Percentiles rank a stretch among this genome's conserved stretches.
Conservation (phyloP, 1,140 invertebrate species). For the Chymomyza costata region DNA sequence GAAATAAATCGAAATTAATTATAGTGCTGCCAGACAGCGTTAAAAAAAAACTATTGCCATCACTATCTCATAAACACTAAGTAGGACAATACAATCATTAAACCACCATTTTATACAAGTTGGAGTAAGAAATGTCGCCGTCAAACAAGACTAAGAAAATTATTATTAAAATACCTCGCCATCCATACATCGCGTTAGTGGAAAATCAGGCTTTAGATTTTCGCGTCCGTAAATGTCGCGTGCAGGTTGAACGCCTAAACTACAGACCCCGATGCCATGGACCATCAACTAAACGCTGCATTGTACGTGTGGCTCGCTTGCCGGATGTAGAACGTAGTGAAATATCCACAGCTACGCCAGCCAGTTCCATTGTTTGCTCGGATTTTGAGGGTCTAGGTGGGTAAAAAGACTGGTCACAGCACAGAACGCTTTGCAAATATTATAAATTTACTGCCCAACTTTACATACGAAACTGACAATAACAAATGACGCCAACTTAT, state of each 20-base stretch:
- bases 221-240: constrained; percentile 46
- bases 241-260: constrained; percentile 48
- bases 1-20: too few species aligned
- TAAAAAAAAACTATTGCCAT: too few species aligned
- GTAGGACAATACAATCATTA: constrained; percentile 1
- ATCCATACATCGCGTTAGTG: constrained; percentile 36
- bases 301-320: constrained; percentile 50
- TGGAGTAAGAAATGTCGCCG: constrained; percentile 27
- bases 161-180: constrained; percentile 45
- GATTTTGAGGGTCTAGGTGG: constrained; percentile 42
- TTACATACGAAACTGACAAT: too few species aligned
- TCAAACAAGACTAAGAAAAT: constrained; percentile 41
- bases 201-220: constrained; percentile 12
- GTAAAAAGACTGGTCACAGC: background rate
- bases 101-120: constrained; percentile 6
- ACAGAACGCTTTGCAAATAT: too few species aligned
- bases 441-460: too few species aligned
- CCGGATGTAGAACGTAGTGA: constrained; percentile 50
- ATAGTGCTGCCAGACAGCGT: too few species aligned
- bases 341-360: constrained; percentile 49
- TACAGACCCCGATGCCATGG: constrained; percentile 14
- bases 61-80: too few species aligned
- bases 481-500: too few species aligned
- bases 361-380: constrained; percentile 54
- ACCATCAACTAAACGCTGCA: constrained; percentile 43